A percentile compares a stretch with the other conserved stretches of the same genome.
Conservation (phyloP, 2,113 vertebrate species). For the Herpetotheres cachinnans region DNA sequence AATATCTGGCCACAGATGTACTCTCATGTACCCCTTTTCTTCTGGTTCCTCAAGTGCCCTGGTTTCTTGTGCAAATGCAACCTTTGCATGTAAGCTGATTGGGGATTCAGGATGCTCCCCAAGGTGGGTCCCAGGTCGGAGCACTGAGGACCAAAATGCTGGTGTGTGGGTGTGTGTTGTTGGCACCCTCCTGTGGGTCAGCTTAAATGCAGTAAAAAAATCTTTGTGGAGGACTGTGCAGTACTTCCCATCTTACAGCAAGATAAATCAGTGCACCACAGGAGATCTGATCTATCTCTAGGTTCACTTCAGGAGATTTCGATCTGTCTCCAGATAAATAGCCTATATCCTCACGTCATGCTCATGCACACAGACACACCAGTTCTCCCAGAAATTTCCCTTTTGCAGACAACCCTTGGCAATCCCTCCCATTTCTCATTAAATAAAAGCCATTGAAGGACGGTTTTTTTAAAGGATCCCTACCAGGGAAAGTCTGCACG, state of each 20-base stretch:
- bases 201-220: background rate
- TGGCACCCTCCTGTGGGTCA: background rate
- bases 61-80: background rate
- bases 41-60: background rate
- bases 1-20: background rate
- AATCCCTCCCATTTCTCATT: background rate
- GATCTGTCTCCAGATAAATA: background rate
- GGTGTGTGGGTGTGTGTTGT: background rate
- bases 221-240: background rate
- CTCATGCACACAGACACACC: background rate
- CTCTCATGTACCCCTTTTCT: background rate
- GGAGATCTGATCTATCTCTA: background rate
- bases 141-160: background rate
- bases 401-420: background rate
- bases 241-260: background rate
- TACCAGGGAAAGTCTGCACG: background rate
- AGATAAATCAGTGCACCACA: background rate
- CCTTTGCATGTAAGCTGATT: background rate
- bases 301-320: background rate
- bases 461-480: background rate
- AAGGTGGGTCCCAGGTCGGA: background rate
- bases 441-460: background rate
- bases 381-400: background rate
- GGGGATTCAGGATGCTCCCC: background rate
- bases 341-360: background rate